Percentiles rank a stretch among this genome's conserved stretches.
phyloP scores from a whole-genome alignment of 2,113 vertebrate genomes.

The Cyanoramphus novaezelandiae region DNA sequence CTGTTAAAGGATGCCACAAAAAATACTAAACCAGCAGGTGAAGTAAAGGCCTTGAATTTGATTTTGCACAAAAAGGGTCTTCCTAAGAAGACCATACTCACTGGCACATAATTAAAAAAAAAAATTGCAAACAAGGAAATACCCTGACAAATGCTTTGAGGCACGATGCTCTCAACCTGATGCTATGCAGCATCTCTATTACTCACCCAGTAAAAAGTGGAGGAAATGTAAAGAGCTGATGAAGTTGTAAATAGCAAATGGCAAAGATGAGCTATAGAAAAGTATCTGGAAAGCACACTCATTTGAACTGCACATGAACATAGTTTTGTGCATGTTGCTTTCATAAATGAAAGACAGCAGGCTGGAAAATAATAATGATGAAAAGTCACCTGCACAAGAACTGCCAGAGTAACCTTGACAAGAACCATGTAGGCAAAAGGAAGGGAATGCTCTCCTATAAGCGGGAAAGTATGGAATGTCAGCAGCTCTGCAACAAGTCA shows the following conservation, averaged over 20 bases:
- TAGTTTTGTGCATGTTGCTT: neutral
- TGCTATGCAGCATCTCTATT: neutral
- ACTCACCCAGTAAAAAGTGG: neutral
- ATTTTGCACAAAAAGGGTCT: neutral
- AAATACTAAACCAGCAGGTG: neutral
- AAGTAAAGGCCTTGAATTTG: neutral
- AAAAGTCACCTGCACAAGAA: neutral
- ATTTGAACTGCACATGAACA: neutral
- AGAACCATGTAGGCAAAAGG: neutral
- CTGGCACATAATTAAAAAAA: neutral
- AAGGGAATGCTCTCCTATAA: neutral
- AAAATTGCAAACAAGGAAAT: neutral
- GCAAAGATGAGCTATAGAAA: neutral
- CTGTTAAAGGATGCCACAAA: neutral
- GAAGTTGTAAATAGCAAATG: neutral
- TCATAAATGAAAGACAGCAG: neutral
- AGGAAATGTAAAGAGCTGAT: neutral
- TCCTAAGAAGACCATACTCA: neutral
- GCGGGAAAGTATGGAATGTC: neutral
- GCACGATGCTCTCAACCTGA: neutral
- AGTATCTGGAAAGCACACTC: neutral
- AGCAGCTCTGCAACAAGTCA: neutral
- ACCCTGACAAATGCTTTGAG: neutral
- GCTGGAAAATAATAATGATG: neutral
- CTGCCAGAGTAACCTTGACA: neutral